Conservation (phyloP, 2,888 invertebrate species). For the Muschampia plurimacula region DNA sequence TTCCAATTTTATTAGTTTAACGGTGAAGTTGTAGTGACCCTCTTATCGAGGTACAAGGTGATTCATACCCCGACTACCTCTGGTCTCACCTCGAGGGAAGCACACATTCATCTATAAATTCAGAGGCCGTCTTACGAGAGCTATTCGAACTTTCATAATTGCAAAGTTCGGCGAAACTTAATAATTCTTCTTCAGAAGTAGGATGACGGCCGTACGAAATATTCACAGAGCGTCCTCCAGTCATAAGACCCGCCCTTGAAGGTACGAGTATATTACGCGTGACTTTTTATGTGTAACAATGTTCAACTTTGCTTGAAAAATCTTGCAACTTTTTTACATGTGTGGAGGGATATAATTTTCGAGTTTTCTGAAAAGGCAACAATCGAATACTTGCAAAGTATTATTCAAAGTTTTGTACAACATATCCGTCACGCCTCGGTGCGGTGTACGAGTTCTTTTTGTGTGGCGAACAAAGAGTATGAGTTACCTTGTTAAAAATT, state of each 20-base stretch:
- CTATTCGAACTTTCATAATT: slow-evolving; percentile 86
- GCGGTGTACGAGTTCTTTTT: slow-evolving; percentile 32
- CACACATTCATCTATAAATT: slow-evolving; percentile 85
- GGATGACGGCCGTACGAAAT: slow-evolving; percentile 82
- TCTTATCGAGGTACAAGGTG: slow-evolving; percentile 53
- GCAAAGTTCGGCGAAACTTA: slow-evolving; percentile 84
- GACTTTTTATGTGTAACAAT: slow-evolving; percentile 71
- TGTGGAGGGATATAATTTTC: slow-evolving; percentile 37
- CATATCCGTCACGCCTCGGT: slow-evolving; percentile 30
- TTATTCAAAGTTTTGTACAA: slow-evolving; percentile 38
- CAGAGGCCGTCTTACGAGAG: slow-evolving; percentile 82
- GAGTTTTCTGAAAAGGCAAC: slow-evolving; percentile 32
- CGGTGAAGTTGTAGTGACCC: slow-evolving; percentile 51
- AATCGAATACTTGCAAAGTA: slow-evolving; percentile 36
- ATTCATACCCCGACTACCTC: slow-evolving; percentile 56
- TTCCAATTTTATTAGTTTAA: slow-evolving; percentile 54
- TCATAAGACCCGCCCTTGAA: slow-evolving; percentile 70
- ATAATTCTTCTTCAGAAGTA: slow-evolving; percentile 85
- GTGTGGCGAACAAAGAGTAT: slow-evolving; percentile 36
- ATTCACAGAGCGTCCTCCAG: slow-evolving; percentile 79
- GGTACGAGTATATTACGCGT: slow-evolving; percentile 65
- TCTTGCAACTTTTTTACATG: slow-evolving; percentile 41
- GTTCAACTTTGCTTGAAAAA: slow-evolving; percentile 55
- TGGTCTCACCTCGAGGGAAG: slow-evolving; percentile 65
- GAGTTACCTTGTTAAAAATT: slow-evolving; percentile 40